Conservation (phyloP, 2,797 vertebrate genomes). For the Cyprinella venusta region DNA sequence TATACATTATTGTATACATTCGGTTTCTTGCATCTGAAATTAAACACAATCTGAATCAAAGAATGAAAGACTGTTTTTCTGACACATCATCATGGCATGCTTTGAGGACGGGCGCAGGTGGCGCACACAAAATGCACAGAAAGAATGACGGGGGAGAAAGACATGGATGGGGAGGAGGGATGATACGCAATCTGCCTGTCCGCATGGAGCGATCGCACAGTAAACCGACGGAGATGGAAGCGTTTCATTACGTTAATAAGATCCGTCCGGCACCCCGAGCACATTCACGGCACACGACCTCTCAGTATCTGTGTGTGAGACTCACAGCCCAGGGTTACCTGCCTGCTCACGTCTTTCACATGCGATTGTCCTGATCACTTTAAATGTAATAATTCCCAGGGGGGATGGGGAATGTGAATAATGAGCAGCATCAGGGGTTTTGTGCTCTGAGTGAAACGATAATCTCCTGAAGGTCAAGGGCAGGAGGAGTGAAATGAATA, state of each 20-base stretch:
- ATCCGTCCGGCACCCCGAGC: background rate
- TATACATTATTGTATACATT: background rate
- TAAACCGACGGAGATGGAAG: constrained; percentile 8
- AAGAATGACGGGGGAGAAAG: constrained; percentile 29
- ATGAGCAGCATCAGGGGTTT: constrained; percentile 73
- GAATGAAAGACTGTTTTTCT: constrained; percentile 12
- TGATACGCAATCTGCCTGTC: constrained; percentile 27
- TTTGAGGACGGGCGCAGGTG: background rate
- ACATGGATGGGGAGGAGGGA: constrained; percentile 55
- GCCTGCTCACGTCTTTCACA: constrained; percentile 67
- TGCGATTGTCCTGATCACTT: constrained; percentile 74
- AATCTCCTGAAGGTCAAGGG: constrained; percentile 76
- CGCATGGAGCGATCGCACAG: constrained; percentile 10
- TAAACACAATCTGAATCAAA: constrained; percentile 33
- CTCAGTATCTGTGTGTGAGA: constrained; percentile 39
- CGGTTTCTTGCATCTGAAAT: constrained; percentile 49
- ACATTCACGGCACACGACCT: background rate
- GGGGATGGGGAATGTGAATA: constrained; percentile 72
- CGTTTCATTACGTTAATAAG: constrained; percentile 39
- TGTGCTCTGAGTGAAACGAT: constrained; percentile 78
- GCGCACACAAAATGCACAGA: constrained; percentile 14
- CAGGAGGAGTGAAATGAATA: constrained; percentile 77
- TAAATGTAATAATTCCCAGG: constrained; percentile 63
- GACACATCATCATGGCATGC: constrained; percentile 17
- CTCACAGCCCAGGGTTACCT: constrained; percentile 49